A percentile compares a stretch with the other conserved stretches of the same genome.
Evolutionary conservation across 2,888 invertebrate species (phyloP).

Genomic region (Drosophila leonis): DNA sequence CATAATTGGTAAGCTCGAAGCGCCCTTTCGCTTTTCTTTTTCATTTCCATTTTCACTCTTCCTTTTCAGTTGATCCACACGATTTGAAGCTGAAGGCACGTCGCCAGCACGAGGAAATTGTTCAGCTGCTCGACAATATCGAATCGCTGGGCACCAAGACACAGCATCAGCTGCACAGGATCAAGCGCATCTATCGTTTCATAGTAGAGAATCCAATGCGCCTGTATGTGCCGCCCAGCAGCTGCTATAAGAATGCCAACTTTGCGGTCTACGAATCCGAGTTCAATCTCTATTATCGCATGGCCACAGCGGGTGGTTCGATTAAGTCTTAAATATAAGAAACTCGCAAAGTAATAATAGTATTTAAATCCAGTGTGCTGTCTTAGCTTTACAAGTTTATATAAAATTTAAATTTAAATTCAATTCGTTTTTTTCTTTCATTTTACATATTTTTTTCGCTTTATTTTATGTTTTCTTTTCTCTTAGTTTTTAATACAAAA

Average conservation of each 20-base stretch:
- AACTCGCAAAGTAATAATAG: neutral
- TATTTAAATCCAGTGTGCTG: slow-evolving; percentile 1
- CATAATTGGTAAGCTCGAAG: slow-evolving; percentile 78
- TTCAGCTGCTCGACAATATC: slow-evolving; percentile 82
- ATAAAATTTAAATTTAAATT: neutral
- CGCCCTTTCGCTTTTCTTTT: slow-evolving; percentile 5
- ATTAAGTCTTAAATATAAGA: slow-evolving; percentile 49
- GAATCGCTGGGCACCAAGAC: slow-evolving; percentile 74
- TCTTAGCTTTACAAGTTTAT: neutral
- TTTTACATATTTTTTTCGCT: slow-evolving; percentile 56
- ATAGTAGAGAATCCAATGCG: slow-evolving; percentile 82
- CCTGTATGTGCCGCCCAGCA: slow-evolving; percentile 80
- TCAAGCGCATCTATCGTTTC: slow-evolving; percentile 78
- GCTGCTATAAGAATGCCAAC: slow-evolving; percentile 78
- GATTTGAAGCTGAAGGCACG: slow-evolving; percentile 69
- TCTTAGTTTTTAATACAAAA: slow-evolving; percentile 68
- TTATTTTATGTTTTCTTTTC: slow-evolving; percentile 45
- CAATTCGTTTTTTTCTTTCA: slow-evolving; percentile 7
- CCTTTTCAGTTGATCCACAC: slow-evolving; percentile 75
- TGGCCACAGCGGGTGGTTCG: slow-evolving; percentile 75
- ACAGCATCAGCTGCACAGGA: slow-evolving; percentile 71
- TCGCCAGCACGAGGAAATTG: slow-evolving; percentile 81
- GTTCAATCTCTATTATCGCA: slow-evolving; percentile 85
- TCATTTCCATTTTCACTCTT: slow-evolving; percentile 57
- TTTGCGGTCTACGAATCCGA: slow-evolving; percentile 83